These are phyloP conservation scores for Arremon aurantiirostris DNA, from an alignment of 2,797 vertebrate genomes.

Conservation along the genomic window DNA sequence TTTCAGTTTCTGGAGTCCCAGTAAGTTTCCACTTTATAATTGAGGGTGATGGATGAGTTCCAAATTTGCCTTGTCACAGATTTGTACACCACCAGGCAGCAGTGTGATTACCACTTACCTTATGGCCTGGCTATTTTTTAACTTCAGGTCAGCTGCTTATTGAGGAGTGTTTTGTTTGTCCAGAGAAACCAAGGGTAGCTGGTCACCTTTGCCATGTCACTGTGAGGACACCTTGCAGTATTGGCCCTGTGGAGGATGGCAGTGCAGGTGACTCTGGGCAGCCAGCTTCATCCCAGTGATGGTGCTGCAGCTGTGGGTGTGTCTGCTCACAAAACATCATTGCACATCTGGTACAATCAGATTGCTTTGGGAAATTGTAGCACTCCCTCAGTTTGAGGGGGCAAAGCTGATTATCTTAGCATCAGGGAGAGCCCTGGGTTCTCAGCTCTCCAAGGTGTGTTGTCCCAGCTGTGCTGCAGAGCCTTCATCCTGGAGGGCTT, in stretches of 20 bases:
- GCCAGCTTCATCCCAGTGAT: background rate
- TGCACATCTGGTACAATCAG: background rate
- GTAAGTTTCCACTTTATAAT: background rate
- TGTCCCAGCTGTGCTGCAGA: background rate
- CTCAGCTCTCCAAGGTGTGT: background rate
- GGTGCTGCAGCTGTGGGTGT: accelerated
- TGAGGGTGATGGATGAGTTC: background rate
- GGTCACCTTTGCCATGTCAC: background rate
- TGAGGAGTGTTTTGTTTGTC: background rate
- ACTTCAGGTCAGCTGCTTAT: background rate
- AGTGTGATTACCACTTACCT: background rate
- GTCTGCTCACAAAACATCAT: background rate
- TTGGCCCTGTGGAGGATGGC: background rate
- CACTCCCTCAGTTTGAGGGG: background rate
- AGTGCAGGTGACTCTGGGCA: background rate
- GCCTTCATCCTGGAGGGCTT: background rate
- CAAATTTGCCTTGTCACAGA: too few relatives aligned
- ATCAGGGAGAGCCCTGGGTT: background rate
- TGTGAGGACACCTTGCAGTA: background rate
- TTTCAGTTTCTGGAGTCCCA: background rate
- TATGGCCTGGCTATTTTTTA: background rate
- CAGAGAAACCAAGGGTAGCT: too few relatives aligned
- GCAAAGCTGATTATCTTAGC: background rate
- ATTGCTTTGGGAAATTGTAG: too few relatives aligned
- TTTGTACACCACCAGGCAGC: accelerated